These are phyloP conservation scores for Fistularia commersonii DNA, from an alignment of 2,797 vertebrate genomes.

Conservation along the genomic window DNA sequence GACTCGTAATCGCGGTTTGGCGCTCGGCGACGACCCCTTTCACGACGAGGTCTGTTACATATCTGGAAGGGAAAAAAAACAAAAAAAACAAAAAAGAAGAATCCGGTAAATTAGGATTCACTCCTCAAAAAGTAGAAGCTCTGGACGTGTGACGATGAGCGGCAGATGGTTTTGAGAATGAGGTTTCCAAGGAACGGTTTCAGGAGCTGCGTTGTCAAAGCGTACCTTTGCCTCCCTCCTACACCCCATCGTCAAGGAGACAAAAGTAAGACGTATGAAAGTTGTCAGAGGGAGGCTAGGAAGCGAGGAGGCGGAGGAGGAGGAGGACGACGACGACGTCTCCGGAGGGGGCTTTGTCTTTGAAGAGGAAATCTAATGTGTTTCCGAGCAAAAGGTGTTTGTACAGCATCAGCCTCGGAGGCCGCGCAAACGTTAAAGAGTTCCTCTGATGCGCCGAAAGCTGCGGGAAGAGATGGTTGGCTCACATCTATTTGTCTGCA, in stretches of 20 bases:
- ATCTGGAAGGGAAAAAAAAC: background rate
- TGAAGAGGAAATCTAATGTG: conserved; percentile 40
- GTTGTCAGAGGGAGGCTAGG: conserved; percentile 36
- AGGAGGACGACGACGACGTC: conserved; percentile 21
- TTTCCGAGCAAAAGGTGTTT: conserved; percentile 1
- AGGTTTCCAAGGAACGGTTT: too few relatives aligned
- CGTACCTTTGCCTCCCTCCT: background rate
- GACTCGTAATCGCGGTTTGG: conserved; percentile 31
- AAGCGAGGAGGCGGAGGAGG: conserved; percentile 36
- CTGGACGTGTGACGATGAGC: too few relatives aligned
- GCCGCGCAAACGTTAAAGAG: too few relatives aligned
- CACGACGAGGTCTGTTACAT: background rate
- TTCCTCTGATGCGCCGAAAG: too few relatives aligned
- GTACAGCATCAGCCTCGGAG: too few relatives aligned
- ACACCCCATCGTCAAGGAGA: conserved; percentile 25
- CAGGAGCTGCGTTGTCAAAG: background rate
- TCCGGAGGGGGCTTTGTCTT: conserved; percentile 26
- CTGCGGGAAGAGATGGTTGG: too few relatives aligned
- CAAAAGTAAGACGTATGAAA: conserved; percentile 23
- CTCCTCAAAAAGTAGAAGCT: too few relatives aligned
- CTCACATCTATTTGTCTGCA: too few relatives aligned
- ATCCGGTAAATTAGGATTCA: too few relatives aligned
- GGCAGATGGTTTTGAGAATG: background rate
- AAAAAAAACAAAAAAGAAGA: background rate
- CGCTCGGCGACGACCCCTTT: conserved; percentile 8